Base-by-base conservation (phyloP, 2,797 vertebrate species). In the Uromys caudimaculatus region DNA sequence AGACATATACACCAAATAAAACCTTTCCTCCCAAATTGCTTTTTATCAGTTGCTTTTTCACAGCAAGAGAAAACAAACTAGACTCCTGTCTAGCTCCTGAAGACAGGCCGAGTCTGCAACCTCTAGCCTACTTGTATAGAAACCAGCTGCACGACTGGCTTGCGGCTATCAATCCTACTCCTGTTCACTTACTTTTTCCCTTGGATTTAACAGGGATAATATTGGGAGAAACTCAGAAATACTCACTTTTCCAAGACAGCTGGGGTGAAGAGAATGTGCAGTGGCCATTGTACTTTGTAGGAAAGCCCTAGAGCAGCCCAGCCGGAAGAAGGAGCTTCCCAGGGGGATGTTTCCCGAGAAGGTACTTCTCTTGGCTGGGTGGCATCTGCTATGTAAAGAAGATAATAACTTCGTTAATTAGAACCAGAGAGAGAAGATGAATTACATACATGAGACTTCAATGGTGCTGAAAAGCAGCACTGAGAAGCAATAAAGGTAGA, bases 211-310 rank as follows among this genome's bases (percentile, higher is more conserved):
- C n/a, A 77, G 69, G 69, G 32, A 32, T 58, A 82, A 0, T 73
- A 50, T 41, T 58, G 0, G 44, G 87, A 58, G 50, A 93, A 67
- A 85, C 77, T 83, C 81, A 93, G 91, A 93, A 95, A 67, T 47
- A 99, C 99, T 97, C 98, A 99, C 99, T 99, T 99, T 98, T 99
- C 99, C 75, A 99, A 96, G 90, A 99, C 99, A 3, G 99, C 99
- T 0, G 99, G 99, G 19, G 99, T 99, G 98, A 99, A 99, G 89
- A 99, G 99, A 98, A 99, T 99, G 98, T 99, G 99, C 76, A 99
- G 98, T 0, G 99, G 99, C 99, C 99, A 99, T 32, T 99, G 99
- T 47, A 99, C 99, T 98, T 99, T 99, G 98, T 99, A 99, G 98
- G 99, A 99, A 97, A 99, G 99, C 14, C 99, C 99, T 17, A 99